These are phyloP conservation scores for Pyxicephalus adspersus DNA, from an alignment of 2,113 vertebrate species.

Conservation along the genomic window DNA sequence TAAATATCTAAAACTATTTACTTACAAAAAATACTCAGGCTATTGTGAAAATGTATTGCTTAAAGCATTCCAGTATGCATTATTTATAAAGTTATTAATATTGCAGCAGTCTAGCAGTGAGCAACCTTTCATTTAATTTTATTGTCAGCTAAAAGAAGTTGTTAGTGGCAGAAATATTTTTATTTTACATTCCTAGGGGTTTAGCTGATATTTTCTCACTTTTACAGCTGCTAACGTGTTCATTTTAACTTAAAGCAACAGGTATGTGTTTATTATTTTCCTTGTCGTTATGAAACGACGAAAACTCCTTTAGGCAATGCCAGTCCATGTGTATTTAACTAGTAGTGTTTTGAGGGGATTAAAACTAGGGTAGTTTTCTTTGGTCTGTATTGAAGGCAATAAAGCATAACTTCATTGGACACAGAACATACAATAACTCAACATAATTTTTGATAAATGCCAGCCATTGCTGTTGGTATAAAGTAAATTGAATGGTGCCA, in stretches of 20 bases:
- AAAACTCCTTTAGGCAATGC: too few species aligned
- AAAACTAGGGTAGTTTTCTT: too few species aligned
- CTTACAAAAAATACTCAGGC: conserved; percentile 32
- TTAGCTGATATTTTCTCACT: conserved; percentile 37
- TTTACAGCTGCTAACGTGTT: background rate
- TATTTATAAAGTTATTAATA: conserved; percentile 49
- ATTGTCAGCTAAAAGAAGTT: conserved; percentile 51
- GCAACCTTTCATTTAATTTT: conserved; percentile 51
- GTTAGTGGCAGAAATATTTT: conserved; percentile 33
- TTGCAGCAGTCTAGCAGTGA: conserved; percentile 35
- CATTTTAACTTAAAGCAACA: background rate
- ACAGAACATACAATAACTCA: too few species aligned
- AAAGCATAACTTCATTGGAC: too few species aligned
- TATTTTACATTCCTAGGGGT: conserved; percentile 25
- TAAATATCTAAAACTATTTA: conserved; percentile 46
- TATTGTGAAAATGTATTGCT: conserved; percentile 35
- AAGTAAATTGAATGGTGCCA: too few species aligned
- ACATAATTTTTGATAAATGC: too few species aligned
- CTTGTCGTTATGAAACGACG: too few species aligned
- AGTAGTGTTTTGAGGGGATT: too few species aligned
- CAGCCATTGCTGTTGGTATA: too few species aligned
- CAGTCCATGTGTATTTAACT: too few species aligned
- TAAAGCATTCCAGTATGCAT: background rate
- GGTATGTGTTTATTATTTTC: background rate
- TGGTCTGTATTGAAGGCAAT: too few species aligned